Evolutionary conservation across 2,888 invertebrate genomes (phyloP).

Genomic region (Dryadula phaetusa): DNA sequence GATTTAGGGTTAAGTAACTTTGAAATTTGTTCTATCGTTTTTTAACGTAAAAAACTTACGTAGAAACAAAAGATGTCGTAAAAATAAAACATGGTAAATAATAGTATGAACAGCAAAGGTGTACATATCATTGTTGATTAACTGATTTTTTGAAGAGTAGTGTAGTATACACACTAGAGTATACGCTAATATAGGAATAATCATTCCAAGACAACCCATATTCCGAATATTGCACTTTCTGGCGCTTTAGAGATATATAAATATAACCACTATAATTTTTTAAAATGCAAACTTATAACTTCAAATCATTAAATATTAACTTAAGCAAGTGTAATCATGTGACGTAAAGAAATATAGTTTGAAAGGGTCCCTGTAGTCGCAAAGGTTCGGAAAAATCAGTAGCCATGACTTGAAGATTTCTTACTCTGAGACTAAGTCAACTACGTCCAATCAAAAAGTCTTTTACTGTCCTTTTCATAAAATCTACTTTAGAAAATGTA

Average conservation of each 20-base stretch:
- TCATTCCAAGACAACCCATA: no score
- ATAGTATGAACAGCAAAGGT: no score
- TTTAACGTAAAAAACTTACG: neutral
- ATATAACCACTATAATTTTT: no score
- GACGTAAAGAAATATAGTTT: conserved; percentile 50
- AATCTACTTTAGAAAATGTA: conserved; percentile 41
- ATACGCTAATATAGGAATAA: no score
- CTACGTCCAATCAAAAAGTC: conserved; percentile 35
- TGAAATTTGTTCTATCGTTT: conserved; percentile 19
- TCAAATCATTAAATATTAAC: neutral
- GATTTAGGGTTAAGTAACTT: conserved; percentile 64
- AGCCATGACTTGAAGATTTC: conserved; percentile 73
- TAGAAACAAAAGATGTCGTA: neutral
- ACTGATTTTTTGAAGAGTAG: no score
- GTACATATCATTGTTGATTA: no score
- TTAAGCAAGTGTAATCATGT: conserved; percentile 49
- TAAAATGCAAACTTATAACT: neutral
- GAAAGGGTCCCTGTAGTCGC: conserved; percentile 49
- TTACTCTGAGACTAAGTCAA: conserved; percentile 29
- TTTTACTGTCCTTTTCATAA: conserved; percentile 44
- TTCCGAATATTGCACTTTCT: no score
- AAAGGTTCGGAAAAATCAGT: conserved; percentile 69
- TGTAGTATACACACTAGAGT: no score
- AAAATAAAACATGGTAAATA: no score
- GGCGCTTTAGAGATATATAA: no score